These are phyloP conservation scores for Uromys caudimaculatus DNA, from an alignment of 2,797 vertebrate species.

Conservation along the genomic window DNA sequence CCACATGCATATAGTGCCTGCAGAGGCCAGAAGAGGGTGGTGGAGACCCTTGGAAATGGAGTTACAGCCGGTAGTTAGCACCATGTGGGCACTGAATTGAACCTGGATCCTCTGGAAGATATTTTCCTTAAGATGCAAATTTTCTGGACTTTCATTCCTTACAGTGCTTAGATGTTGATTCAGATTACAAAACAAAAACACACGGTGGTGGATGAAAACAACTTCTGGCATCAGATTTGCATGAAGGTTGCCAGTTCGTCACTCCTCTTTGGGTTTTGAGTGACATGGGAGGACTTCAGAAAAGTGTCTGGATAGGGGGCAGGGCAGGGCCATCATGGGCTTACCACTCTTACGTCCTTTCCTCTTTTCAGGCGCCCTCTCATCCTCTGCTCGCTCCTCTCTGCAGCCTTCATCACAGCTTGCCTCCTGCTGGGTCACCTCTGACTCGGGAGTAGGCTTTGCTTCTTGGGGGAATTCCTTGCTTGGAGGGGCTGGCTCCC, in stretches of 20 bases:
- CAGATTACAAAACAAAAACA: neutral
- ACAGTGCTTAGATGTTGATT: conserved; percentile 32
- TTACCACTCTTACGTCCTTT: conserved; percentile 68
- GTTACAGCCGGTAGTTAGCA: neutral
- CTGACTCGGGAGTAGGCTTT: conserved; percentile 41
- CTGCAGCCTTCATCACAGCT: conserved; percentile 4
- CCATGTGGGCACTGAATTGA: neutral
- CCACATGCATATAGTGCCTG: neutral
- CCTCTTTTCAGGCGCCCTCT: conserved; percentile 36
- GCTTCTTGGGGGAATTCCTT: conserved; percentile 58
- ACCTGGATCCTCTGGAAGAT: neutral
- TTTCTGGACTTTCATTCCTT: neutral
- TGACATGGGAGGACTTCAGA: neutral
- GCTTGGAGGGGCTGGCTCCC: conserved; percentile 39
- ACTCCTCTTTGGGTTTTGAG: neutral
- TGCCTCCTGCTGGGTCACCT: conserved; percentile 53
- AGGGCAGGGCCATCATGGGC: too few relatives aligned
- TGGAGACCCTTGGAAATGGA: neutral
- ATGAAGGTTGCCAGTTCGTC: neutral
- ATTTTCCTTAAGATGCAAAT: conserved; percentile 36
- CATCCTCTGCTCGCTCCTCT: conserved; percentile 40
- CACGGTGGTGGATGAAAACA: neutral
- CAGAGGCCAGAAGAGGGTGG: neutral
- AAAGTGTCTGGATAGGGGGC: neutral
- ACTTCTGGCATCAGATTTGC: neutral